These are phyloP conservation scores for Telmatochromis sp. DNA, from an alignment of 2,113 vertebrate species.

Conservation along the genomic window DNA sequence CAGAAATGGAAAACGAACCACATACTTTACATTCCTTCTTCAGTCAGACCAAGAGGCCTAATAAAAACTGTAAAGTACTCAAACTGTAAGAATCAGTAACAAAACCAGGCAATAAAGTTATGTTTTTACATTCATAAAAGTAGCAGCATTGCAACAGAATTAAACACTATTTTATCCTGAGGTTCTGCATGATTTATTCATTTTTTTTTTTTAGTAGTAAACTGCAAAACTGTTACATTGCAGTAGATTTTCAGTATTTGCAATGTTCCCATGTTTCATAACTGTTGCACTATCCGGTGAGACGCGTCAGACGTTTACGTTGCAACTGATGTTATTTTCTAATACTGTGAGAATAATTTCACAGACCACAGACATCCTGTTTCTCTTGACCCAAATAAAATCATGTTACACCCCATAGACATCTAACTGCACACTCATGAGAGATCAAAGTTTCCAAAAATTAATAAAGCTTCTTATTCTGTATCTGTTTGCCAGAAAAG, in stretches of 20 bases:
- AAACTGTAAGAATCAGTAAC: not conserved
- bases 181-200: not conserved
- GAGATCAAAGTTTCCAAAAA: not conserved
- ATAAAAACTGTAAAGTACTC: not conserved
- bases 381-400: not conserved
- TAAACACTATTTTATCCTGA: not conserved
- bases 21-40: not conserved
- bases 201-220: not conserved
- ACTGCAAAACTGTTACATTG: not conserved
- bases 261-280: not conserved
- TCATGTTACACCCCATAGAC: not conserved
- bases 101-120: not conserved
- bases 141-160: not conserved
- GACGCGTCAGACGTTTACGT: accelerated
- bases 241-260: not conserved
- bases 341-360: not conserved
- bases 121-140: not conserved
- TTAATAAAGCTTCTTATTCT: not conserved
- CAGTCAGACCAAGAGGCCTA: not conserved
- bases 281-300: not conserved
- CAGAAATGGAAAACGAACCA: not conserved
- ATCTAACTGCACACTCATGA: not conserved
- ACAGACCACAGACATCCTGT: not conserved
- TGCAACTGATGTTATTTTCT: not conserved
- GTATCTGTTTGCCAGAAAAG: not conserved